These are phyloP conservation scores for Catostylus mosaicus DNA, from an alignment of 30 jellyfish, hydroid and myxozoan genomes.

Conservation along the genomic window DNA sequence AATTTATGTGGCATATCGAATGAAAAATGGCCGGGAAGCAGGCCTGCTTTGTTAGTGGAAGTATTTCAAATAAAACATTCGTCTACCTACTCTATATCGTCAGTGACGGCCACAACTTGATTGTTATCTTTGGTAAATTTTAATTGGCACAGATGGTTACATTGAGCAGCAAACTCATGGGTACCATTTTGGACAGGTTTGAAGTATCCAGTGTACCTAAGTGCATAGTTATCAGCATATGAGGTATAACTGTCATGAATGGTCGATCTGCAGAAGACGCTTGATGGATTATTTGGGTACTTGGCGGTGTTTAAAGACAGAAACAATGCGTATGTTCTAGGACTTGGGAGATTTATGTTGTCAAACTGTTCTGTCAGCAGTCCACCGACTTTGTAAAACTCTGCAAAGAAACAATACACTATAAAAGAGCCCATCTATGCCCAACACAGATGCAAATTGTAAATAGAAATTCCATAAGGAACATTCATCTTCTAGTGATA, in stretches of 20 bases:
- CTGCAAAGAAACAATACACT: background rate
- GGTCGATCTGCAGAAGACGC: background rate
- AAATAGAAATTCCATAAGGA: too few relatives aligned
- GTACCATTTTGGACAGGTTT: constrained; percentile 1
- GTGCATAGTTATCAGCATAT: background rate
- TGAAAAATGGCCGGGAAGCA: too few relatives aligned
- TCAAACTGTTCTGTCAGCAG: constrained; percentile 2
- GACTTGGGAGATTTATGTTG: background rate
- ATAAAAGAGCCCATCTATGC: too few relatives aligned
- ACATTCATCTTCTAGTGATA: too few relatives aligned
- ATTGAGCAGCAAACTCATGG: background rate
- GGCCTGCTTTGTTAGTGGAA: too few relatives aligned
- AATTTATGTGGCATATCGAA: too few relatives aligned
- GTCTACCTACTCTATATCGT: background rate
- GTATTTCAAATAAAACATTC: too few relatives aligned
- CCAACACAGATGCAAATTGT: too few relatives aligned
- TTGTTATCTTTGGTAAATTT: constrained; percentile 4
- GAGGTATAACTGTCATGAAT: background rate
- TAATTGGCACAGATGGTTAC: constrained; percentile 9
- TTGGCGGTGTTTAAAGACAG: background rate
- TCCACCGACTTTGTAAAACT: background rate
- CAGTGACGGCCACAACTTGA: background rate
- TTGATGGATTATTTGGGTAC: constrained; percentile 15
- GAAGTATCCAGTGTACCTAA: constrained; percentile 28
- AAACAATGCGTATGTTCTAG: background rate